A percentile compares a stretch with the other conserved stretches of the same genome.
These are phyloP conservation scores for Tychaedon coryphoeus DNA, from an alignment of 2,113 vertebrate species.

Conservation along the genomic window DNA sequence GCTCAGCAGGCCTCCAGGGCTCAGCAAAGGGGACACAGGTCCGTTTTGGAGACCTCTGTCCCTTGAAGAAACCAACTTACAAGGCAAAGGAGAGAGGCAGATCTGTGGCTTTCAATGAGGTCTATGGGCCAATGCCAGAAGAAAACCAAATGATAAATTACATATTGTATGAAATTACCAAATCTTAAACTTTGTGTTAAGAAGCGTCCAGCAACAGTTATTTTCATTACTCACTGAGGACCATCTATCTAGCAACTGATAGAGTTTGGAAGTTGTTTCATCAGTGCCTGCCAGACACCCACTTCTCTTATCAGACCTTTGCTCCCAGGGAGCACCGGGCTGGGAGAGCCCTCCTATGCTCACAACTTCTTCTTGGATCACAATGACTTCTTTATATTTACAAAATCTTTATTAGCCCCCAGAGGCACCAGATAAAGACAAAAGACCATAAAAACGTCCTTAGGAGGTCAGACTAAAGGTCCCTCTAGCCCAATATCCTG, in stretches of 20 bases:
- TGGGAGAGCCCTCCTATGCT: neutral
- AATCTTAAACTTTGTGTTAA: neutral
- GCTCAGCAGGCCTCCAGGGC: neutral
- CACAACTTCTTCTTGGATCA: conserved; percentile 12
- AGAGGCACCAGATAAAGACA: conserved; percentile 38
- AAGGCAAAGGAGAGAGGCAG: neutral
- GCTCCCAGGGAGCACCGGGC: neutral
- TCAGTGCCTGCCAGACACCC: conserved; percentile 14
- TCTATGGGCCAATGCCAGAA: neutral
- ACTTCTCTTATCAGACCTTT: conserved; percentile 39
- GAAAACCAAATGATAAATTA: neutral
- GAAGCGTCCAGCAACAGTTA: neutral
- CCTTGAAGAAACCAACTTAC: neutral
- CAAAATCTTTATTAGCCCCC: conserved; percentile 32
- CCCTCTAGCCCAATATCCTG: neutral
- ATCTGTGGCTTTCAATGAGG: neutral
- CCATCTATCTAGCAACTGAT: neutral
- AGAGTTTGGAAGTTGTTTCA: conserved; percentile 18
- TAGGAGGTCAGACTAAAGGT: conserved; percentile 33
- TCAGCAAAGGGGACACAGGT: neutral
- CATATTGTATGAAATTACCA: neutral
- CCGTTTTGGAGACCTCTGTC: neutral
- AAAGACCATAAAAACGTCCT: conserved; percentile 24
- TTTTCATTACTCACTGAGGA: conserved; percentile 9
- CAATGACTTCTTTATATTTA: neutral